Base-by-base conservation (phyloP, 2,797 vertebrate species). In the Rhynchonycteris naso region DNA sequence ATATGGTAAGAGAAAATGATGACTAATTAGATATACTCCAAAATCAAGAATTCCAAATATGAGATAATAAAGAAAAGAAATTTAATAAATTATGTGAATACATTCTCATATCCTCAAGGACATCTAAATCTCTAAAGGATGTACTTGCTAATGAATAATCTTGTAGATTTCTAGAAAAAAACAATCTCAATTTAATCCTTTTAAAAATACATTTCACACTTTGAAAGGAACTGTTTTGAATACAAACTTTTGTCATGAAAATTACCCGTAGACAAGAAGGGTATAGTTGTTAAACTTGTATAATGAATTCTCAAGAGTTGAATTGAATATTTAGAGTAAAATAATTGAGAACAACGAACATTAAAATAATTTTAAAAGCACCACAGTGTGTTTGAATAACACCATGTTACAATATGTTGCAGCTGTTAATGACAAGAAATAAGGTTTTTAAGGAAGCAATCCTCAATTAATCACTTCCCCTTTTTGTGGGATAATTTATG, bases 401-500 rank as follows among this genome's bases (percentile, higher is more conserved):
- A 97, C 81, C 94, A 91, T 93, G 90, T 66, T 97, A 95, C 93
- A 97, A 95, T 98, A 98, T 97, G 97, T 94, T 96, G 92, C 97
- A 97, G 97, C 94, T 98, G 97, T 98, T 98, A 98, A 98, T 98
- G 98, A 98, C 95, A 96, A 98, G 96, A 97, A 98, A 97, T 97
- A 97, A 97, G 97, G 96, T 98, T 98, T 98, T 97, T 98, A 97
- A 98, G 98, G 98, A 98, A 98, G 98, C 65, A 96, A 98, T 98
- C 95, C 98, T 98, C 98, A 98, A 98, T 98, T 98, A 98, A 98
- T 98, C 96, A 98, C 97, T 98, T 98, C 98, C 98, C 98, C 94
- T 96, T 97, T 96, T 97, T 98, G 93, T 92, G 81, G 95, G 94
- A 97, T 98, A 98, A 98, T 98, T 98, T 98, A 98, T 98, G 98